Percentiles rank a stretch among this genome's conserved stretches.
Evolutionary conservation across 2,113 vertebrate genomes (phyloP).

Genomic region (Chelonoidis abingdonii): DNA sequence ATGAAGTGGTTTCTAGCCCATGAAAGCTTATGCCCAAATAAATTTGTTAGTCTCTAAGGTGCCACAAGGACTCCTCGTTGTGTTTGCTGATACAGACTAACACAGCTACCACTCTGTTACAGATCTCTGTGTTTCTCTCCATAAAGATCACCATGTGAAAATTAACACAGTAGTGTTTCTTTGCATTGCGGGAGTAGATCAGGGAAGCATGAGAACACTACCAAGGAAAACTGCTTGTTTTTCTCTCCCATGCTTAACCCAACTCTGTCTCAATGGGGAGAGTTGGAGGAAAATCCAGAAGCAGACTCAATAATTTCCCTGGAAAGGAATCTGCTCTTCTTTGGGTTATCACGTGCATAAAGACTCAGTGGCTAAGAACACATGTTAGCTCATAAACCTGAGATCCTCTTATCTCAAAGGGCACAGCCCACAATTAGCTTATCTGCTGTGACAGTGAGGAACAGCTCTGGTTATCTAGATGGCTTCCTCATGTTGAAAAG

Average conservation of each 20-base stretch:
- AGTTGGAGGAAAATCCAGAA: neutral
- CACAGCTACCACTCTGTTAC: too few species aligned
- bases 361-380: conserved; percentile 44
- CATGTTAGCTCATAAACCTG: conserved; percentile 70
- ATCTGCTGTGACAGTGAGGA: conserved; percentile 74
- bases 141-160: neutral
- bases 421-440: conserved; percentile 78
- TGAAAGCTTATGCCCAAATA: too few species aligned
- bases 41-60: too few species aligned
- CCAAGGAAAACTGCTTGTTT: accelerated
- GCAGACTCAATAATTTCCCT: neutral
- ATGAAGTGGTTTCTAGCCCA: too few species aligned
- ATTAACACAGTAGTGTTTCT: neutral
- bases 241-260: neutral
- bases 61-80: too few species aligned
- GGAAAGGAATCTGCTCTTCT: neutral
- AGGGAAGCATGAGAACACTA: neutral
- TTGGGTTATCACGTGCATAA: neutral
- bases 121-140: neutral
- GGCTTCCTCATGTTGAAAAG: conserved; percentile 49
- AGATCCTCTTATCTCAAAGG: conserved; percentile 75
- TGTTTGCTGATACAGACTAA: too few species aligned
- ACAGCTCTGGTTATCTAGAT: conserved; percentile 66
- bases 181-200: neutral
- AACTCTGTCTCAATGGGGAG: accelerated